Conservation (phyloP, 2,113 vertebrate species). For the Diphyllodes magnificus region DNA sequence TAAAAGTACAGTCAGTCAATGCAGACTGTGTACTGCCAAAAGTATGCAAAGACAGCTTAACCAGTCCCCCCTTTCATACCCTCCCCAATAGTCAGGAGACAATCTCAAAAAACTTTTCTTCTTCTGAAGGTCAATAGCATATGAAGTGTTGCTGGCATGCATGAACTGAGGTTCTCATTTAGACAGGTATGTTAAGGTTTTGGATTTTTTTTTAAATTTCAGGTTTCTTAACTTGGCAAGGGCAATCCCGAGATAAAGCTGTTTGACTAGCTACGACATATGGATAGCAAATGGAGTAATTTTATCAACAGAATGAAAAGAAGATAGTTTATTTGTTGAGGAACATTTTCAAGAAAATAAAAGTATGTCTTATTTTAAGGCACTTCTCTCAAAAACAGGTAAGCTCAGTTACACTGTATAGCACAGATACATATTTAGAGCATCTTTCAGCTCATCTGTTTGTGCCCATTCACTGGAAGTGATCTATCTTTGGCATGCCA, state of each 20-base stretch:
- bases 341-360: neutral
- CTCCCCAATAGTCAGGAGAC: neutral
- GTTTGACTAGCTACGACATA: neutral
- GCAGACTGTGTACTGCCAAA: neutral
- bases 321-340: neutral
- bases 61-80: neutral
- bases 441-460: neutral
- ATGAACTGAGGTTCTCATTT: neutral
- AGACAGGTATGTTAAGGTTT: neutral
- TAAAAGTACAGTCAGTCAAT: neutral
- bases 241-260: neutral
- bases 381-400: neutral
- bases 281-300: neutral
- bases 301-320: neutral
- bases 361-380: neutral
- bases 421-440: neutral
- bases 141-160: neutral
- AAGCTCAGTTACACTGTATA: neutral
- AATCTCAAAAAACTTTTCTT: conserved; percentile 2
- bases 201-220: neutral
- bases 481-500: neutral
- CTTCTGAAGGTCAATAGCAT: neutral
- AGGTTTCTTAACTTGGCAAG: neutral
- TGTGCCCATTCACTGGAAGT: neutral
- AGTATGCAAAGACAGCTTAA: neutral